Evolutionary conservation across 2,113 vertebrate species (phyloP).

Genomic region (Axis porcinus): DNA sequence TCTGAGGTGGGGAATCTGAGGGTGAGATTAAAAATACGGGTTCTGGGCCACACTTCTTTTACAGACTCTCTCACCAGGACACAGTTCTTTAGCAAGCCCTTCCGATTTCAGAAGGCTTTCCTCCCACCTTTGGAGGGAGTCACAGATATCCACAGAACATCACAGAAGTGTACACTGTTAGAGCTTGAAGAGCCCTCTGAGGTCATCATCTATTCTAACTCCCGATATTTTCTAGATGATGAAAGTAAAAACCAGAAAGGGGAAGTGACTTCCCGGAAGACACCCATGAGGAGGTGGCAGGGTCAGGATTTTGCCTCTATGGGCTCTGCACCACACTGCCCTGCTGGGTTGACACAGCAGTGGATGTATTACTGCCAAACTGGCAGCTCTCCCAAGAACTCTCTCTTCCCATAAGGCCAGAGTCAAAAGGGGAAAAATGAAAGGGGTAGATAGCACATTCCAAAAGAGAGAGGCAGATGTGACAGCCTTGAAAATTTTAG

Average conservation of each 20-base stretch:
- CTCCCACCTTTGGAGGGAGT: not conserved
- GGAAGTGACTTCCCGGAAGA: not conserved
- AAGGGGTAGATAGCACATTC: conserved; percentile 64
- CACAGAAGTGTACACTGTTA: not conserved
- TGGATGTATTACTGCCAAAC: not conserved
- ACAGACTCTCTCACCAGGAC: not conserved
- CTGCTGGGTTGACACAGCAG: not conserved
- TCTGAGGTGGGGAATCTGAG: not conserved
- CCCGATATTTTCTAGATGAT: not conserved
- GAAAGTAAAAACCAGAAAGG: not conserved
- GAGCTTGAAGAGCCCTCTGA: not conserved
- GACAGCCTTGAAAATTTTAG: conserved; percentile 47
- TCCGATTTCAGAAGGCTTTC: not conserved
- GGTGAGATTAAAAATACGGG: not conserved
- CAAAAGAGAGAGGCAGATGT: conserved; percentile 60
- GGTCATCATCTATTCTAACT: not conserved
- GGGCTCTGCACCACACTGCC: not conserved
- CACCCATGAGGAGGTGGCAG: not conserved
- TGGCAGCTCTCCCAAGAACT: conserved; percentile 9
- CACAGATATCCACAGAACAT: not conserved
- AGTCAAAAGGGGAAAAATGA: conserved; percentile 73
- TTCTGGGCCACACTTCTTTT: not conserved
- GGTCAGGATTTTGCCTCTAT: not conserved
- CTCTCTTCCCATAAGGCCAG: conserved; percentile 64
- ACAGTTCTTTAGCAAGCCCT: not conserved